Evolutionary conservation across 2,113 vertebrate species (phyloP), one percentile per base, ranked within the genome.

Genomic region (Upupa epops): DNA sequence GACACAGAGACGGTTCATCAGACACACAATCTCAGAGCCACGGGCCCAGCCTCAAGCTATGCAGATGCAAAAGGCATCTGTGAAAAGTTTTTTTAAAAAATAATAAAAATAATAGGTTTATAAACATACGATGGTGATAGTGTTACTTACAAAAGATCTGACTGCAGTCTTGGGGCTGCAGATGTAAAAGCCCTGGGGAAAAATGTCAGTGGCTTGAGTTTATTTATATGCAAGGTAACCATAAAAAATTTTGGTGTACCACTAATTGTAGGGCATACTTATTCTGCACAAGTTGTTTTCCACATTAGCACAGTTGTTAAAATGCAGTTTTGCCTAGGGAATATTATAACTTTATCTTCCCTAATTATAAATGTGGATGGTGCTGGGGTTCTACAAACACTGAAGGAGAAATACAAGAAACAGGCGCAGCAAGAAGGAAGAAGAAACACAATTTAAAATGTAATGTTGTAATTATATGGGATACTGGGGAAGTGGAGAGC

Each of bases 251-350:
- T 91, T 32, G 87, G 90, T 56, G 28, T 78, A 85, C 95, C 92
- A 93, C 94, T 98, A 97, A 98, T 98, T 97, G 96, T 64, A 92
- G 95, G 94, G 79, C 74, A 87, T 95, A 96, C 94, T 96, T 97
- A 96, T 96, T 97, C 96, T 94, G 89, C 94, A 94, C 85, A 93
- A 95, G 96, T 96, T 95, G 91, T 71, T 95, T 94, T 96, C 92
- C 97, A 92, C 95, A 93, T 96, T 93, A 97, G 84, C 70, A 86
- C 95, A 96, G 89, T 96, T 66, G 63, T 95, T 94, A 91, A 96
- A 97, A 95, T 70, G 95, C 81, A 83, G 56, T 91, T 95, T 92
- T 86, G 95, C 91, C 96, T 94, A 91, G 37, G 96, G 95, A 97
- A 82, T 85, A 94, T 92, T 95, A 92, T 79, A 95, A 89, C 71